These are phyloP conservation scores for Anguilla anguilla DNA, from an alignment of 2,797 vertebrate species.

Conservation along the genomic window DNA sequence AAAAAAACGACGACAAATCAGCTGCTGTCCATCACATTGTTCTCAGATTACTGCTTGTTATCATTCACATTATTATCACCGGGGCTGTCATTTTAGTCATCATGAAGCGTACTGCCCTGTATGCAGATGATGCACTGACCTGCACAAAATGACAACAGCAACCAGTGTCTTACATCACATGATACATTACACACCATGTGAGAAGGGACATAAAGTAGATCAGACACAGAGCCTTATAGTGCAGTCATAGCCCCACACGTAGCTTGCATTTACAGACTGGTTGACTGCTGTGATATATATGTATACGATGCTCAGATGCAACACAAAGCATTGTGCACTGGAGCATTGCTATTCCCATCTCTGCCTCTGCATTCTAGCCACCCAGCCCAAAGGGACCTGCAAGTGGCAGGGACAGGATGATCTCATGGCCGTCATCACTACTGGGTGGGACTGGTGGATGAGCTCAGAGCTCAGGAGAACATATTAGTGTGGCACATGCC, in stretches of 20 bases:
- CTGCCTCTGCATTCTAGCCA: background rate
- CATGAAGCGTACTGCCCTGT: background rate
- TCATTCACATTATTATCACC: conserved; percentile 9
- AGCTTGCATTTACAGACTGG: background rate
- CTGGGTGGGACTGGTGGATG: background rate
- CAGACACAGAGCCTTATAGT: background rate
- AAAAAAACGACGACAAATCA: background rate
- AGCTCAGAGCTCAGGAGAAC: background rate
- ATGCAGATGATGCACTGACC: background rate
- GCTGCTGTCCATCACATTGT: background rate
- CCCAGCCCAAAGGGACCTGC: background rate
- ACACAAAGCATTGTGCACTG: background rate
- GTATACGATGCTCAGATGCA: background rate
- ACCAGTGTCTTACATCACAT: background rate
- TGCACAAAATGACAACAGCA: background rate
- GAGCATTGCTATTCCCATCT: background rate
- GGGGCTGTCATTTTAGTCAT: background rate
- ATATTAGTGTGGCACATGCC: background rate
- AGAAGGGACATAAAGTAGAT: background rate
- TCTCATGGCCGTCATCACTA: background rate
- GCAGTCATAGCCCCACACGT: background rate
- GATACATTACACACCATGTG: background rate
- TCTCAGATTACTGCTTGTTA: background rate
- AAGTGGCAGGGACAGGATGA: background rate
- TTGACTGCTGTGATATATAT: background rate